Evolutionary conservation across 2,888 invertebrate species (phyloP), one percentile per base, ranked within the genome.

Genomic region (Epirrita christyi): DNA sequence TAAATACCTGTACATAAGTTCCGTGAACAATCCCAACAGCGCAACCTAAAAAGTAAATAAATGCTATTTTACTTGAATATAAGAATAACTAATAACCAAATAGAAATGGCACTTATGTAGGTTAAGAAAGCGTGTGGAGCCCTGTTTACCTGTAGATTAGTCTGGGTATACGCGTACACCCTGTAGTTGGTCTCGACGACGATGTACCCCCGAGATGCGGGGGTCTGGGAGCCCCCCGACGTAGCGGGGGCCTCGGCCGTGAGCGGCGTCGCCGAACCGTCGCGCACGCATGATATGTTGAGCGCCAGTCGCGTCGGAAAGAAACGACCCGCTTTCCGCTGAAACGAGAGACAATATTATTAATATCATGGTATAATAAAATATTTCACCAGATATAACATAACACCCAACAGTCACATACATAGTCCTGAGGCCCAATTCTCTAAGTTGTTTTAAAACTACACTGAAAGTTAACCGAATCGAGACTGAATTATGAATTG

Each of bases 151-250:
- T 99, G 98, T 56, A 99, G 93, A 76, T 96, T 95, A 59, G 96
- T 96, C 89, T 97, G 96, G 40, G 99, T 98, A 85, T 99, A 99
- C 0, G 99, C 99, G 86, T 99, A 99, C 10, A 99, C 95, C 71
- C 98, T 92, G 81, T 94, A 94, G 93, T 99, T 99, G 49, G 99
- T 99, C 93, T 99, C 99, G 15, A 98, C 97, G 44, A 99, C 92
- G 68, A 99, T 95, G 86, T 97, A 98, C 13, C 64, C 94, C 6
- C 81, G 74, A 32, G 80, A 81, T 34, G 86, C 85, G 21, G 86
- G 82, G 63, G 89, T n/a, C n/a, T n/a, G n/a, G n/a, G n/a, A 84
- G 54, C 81, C 28, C 8, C 14, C 10, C 27, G 29, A 10, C 14
- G 11, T 32, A 0, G 3, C 9, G 37, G 14, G n/a, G 28, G 45